These are phyloP conservation scores for Lordiphosa mommai DNA, from an alignment of 1,140 invertebrate genomes.

Conservation along the genomic window DNA sequence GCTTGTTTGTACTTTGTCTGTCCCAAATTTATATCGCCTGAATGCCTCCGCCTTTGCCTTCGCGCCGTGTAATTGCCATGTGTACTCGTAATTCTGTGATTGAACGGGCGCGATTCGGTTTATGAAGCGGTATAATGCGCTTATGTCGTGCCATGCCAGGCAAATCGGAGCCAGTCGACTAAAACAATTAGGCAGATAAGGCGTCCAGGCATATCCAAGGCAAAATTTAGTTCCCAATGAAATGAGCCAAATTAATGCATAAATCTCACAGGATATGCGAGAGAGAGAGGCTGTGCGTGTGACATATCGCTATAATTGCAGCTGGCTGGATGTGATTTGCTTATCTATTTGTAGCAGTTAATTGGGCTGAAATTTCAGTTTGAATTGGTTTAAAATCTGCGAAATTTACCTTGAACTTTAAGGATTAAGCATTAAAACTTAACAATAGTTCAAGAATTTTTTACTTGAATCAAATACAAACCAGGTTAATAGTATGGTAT, in stretches of 20 bases:
- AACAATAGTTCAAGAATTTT: too few species aligned
- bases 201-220: constrained; percentile 46
- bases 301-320: not conserved
- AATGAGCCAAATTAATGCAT: constrained; percentile 8
- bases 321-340: not conserved
- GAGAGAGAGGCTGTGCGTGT: not conserved
- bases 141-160: constrained; percentile 40
- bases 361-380: constrained; percentile 18
- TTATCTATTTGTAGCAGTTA: constrained; percentile 22
- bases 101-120: constrained; percentile 24
- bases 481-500: too few species aligned
- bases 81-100: constrained; percentile 53
- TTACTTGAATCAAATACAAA: too few species aligned
- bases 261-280: constrained; percentile 10
- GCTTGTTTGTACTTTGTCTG: not conserved
- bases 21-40: constrained; percentile 59
- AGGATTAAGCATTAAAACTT: too few species aligned
- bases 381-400: not conserved
- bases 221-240: constrained; percentile 7
- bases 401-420: not conserved
- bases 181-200: constrained; percentile 69
- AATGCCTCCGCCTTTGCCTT: constrained; percentile 33
- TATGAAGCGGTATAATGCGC: constrained; percentile 72
- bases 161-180: constrained; percentile 40
- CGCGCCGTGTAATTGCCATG: constrained; percentile 58